A percentile compares a stretch with the other conserved stretches of the same genome.
Conservation (phyloP, 2,797 vertebrate species). For the Clarias fuscus region DNA sequence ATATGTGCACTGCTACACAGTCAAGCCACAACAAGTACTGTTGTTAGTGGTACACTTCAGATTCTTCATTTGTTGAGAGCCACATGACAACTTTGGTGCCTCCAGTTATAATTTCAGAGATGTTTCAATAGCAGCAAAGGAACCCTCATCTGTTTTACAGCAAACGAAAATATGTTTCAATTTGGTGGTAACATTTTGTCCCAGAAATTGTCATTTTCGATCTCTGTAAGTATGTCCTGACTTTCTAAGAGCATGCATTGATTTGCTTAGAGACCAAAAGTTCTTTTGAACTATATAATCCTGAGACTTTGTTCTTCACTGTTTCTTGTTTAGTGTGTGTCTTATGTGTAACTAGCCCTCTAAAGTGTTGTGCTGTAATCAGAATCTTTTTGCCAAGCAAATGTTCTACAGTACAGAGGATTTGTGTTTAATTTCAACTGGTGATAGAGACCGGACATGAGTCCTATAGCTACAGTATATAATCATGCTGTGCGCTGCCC, state of each 20-base stretch:
- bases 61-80: conserved; percentile 1
- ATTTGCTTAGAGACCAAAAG: conserved; percentile 13
- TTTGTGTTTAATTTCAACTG: background rate
- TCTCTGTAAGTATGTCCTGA: background rate
- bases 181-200: conserved; percentile 14
- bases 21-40: conserved; percentile 24
- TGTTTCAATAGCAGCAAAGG: background rate
- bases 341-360: background rate
- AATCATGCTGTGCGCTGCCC: background rate
- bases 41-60: conserved; percentile 1
- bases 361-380: background rate
- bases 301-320: background rate
- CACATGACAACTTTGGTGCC: background rate
- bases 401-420: background rate
- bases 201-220: conserved; percentile 13
- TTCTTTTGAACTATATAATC: conserved; percentile 3
- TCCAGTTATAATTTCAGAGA: conserved; percentile 13
- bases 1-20: conserved; percentile 22
- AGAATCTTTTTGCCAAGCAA: background rate
- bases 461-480: background rate
- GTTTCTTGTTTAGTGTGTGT: background rate
- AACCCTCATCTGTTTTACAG: conserved; percentile 16
- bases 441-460: background rate
- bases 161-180: conserved; percentile 11
- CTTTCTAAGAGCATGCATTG: background rate